These are phyloP conservation scores for Hydrolagus colliei DNA, from an alignment of 2,797 vertebrate species.

Conservation along the genomic window DNA sequence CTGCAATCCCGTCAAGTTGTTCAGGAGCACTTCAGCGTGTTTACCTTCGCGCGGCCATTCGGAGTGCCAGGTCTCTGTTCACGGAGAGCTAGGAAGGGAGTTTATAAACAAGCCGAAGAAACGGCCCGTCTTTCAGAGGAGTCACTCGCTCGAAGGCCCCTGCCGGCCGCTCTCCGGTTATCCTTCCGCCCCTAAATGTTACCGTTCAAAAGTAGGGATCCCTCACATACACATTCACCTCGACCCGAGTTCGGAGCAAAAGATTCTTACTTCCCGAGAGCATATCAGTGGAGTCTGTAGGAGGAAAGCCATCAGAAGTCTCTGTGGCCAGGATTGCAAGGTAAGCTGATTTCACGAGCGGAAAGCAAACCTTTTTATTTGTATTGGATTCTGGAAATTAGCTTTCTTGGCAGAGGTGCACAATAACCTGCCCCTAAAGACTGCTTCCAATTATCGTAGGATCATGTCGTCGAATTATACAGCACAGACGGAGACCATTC, in stretches of 20 bases:
- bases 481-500: no score
- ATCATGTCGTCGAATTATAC: no score
- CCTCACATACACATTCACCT: constrained; percentile 87
- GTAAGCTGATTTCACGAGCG: constrained; percentile 59
- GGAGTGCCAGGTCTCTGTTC: constrained; percentile 44
- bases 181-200: constrained; percentile 69
- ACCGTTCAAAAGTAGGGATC: constrained; percentile 56
- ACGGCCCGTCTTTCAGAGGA: constrained; percentile 71
- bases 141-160: constrained; percentile 80
- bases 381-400: neutral
- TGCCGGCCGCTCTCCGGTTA: constrained; percentile 70
- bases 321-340: constrained; percentile 54
- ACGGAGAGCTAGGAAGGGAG: constrained; percentile 48
- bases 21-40: constrained; percentile 67
- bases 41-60: constrained; percentile 56
- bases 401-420: neutral
- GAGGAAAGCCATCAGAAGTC: constrained; percentile 46
- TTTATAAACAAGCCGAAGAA: constrained; percentile 48
- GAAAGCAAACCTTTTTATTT: neutral
- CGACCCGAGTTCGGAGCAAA: constrained; percentile 63
- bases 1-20: constrained; percentile 53
- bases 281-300: constrained; percentile 51
- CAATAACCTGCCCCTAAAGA: neutral
- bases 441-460: neutral
- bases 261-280: constrained; percentile 50